phyloP scores from a whole-genome alignment of 2,888 invertebrate species.

The Yponomeuta sedellus region DNA sequence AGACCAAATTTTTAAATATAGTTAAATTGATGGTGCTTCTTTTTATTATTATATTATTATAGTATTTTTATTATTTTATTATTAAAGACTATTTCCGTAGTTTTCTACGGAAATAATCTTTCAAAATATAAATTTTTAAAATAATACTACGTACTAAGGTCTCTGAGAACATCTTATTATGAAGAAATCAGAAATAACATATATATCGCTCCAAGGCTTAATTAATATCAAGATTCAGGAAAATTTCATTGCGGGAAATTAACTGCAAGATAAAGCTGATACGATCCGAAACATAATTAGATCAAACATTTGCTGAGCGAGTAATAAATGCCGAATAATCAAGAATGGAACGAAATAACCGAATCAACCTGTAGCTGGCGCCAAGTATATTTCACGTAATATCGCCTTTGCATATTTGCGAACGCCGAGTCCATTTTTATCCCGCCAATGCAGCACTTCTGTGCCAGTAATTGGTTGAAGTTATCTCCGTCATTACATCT shows the following conservation, averaged over 20 bases:
- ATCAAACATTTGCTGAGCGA: not conserved
- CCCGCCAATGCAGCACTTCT: slow-evolving; percentile 67
- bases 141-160: no score
- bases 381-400: slow-evolving; percentile 43
- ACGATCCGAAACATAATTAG: not conserved
- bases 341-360: slow-evolving; percentile 20
- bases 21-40: no score
- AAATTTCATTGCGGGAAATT: not conserved
- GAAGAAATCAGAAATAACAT: no score
- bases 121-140: no score
- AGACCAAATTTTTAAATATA: no score
- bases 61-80: no score
- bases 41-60: no score
- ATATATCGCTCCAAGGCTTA: not conserved
- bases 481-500: slow-evolving; percentile 75
- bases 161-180: no score
- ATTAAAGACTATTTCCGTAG: no score
- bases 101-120: no score
- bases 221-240: not conserved
- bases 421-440: slow-evolving; percentile 60
- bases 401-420: slow-evolving; percentile 55
- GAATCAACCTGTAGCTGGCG: slow-evolving; percentile 33
- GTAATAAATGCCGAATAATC: not conserved
- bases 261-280: not conserved
- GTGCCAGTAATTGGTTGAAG: slow-evolving; percentile 70